Conservation (phyloP, 2,113 vertebrate genomes). For the Melanerpes formicivorus region DNA sequence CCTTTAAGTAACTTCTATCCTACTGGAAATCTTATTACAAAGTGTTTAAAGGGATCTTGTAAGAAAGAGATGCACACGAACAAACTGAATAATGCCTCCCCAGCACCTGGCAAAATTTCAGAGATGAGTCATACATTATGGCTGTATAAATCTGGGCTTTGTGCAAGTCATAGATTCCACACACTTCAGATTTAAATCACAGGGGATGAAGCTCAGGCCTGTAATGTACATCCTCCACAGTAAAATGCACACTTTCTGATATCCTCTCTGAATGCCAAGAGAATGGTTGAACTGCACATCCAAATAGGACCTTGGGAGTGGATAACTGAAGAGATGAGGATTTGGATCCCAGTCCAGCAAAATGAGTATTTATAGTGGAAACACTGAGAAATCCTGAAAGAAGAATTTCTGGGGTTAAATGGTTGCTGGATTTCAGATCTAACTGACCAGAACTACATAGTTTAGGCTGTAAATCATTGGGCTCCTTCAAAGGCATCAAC, state of each 20-base stretch:
- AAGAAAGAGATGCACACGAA: slow-evolving; percentile 19
- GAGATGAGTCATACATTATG: slow-evolving; percentile 18
- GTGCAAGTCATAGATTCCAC: not conserved
- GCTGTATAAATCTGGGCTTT: slow-evolving; percentile 12
- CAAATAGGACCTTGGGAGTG: not conserved
- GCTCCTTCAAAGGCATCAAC: not conserved
- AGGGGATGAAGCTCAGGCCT: not conserved
- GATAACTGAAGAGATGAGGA: not conserved
- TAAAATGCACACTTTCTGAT: not conserved
- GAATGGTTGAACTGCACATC: not conserved
- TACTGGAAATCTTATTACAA: slow-evolving; percentile 24
- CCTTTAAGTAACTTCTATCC: slow-evolving; percentile 17
- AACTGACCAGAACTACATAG: not conserved
- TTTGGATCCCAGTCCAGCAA: not conserved
- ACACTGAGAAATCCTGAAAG: not conserved
- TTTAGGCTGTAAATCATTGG: not conserved
- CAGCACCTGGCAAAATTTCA: slow-evolving; percentile 31
- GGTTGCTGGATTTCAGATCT: not conserved
- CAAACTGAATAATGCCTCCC: slow-evolving; percentile 33
- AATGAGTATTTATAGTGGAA: not conserved
- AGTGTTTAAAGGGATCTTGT: slow-evolving; percentile 12
- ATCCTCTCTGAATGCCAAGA: not conserved
- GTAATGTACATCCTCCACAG: not conserved
- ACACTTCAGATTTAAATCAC: slow-evolving; percentile 8
- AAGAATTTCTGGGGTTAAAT: not conserved